Conservation (phyloP, 2,113 vertebrate species). For the Ardeotis arabs region DNA sequence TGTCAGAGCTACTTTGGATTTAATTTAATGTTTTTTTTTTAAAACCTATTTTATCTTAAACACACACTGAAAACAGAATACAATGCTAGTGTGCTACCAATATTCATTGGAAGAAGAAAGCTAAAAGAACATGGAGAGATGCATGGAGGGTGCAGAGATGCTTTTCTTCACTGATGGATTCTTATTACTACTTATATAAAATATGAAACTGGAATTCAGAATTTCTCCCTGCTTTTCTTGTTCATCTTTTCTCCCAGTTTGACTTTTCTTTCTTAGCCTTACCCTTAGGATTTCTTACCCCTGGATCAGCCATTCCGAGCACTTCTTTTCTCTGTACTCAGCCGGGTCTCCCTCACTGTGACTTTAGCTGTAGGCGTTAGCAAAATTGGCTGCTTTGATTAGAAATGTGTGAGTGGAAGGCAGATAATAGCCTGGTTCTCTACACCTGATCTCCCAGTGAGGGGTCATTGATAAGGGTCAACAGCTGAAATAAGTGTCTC, state of each 20-base stretch:
- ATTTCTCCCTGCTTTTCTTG: background rate
- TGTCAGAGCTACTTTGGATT: background rate
- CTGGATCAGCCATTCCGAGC: background rate
- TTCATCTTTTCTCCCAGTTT: conserved; percentile 20
- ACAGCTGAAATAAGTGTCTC: conserved; percentile 66
- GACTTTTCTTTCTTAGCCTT: conserved; percentile 10
- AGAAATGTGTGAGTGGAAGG: conserved; percentile 58
- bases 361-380: conserved; percentile 21
- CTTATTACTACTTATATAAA: background rate
- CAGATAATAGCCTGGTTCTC: conserved; percentile 66
- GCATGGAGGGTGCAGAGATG: background rate
- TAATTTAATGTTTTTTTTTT: background rate
- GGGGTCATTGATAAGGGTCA: conserved; percentile 68
- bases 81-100: background rate
- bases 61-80: background rate
- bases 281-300: background rate
- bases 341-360: background rate
- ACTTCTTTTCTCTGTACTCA: conserved; percentile 35
- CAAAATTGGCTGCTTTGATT: conserved; percentile 69
- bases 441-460: conserved; percentile 68
- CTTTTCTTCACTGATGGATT: background rate
- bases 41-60: background rate
- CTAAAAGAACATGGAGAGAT: background rate
- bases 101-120: background rate
- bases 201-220: background rate